A percentile compares a stretch with the other conserved stretches of the same genome.
phyloP scores from a whole-genome alignment of 2,113 vertebrate genomes.

The Tympanuchus pallidicinctus region DNA sequence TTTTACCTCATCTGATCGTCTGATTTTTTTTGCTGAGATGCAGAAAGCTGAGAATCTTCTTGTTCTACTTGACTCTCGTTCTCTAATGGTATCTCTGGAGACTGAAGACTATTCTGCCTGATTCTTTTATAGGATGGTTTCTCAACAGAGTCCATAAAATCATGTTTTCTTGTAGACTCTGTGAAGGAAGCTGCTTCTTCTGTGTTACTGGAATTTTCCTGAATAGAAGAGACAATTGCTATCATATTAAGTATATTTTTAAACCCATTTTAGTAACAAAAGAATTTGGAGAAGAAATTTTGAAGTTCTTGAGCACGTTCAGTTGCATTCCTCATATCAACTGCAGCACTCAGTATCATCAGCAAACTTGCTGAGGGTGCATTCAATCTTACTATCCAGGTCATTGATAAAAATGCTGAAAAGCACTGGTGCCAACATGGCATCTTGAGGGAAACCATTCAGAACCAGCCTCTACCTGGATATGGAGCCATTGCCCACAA shows the following conservation, averaged over 20 bases:
- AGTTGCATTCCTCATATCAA: not conserved
- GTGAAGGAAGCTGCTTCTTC: not conserved
- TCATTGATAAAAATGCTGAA: not conserved
- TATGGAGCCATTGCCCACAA: no score
- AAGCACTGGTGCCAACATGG: not conserved
- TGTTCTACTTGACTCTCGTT: not conserved
- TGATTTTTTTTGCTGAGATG: not conserved
- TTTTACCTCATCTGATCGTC: constrained; percentile 43
- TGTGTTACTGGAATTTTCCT: not conserved
- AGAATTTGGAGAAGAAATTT: not conserved
- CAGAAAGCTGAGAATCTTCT: not conserved
- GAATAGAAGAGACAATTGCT: not conserved
- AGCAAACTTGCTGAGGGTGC: no score
- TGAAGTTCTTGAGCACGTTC: not conserved
- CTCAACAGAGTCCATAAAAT: not conserved
- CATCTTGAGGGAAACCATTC: not conserved
- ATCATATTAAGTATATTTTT: not conserved
- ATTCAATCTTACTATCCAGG: not conserved
- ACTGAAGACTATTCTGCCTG: not conserved
- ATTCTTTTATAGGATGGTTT: not conserved
- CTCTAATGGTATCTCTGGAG: not conserved
- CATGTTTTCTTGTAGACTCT: not conserved
- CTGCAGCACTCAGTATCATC: no score
- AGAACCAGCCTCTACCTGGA: not conserved
- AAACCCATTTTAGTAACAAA: not conserved